Conservation (phyloP, 2,888 invertebrate genomes). For the Melanargia galathea region DNA sequence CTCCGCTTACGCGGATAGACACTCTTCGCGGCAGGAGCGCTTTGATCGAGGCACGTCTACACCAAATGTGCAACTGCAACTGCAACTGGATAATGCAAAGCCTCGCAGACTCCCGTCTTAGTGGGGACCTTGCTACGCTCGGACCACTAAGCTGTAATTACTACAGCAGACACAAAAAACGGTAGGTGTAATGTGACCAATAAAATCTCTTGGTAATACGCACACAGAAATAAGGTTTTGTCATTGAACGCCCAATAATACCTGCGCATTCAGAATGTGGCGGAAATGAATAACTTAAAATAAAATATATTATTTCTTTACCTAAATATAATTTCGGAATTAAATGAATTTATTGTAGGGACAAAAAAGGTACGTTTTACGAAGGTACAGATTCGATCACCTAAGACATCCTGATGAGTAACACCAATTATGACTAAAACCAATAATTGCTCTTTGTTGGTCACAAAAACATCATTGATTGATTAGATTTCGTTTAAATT, state of each 20-base stretch:
- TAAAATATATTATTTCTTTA: slow-evolving; percentile 7
- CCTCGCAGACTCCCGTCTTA: too few species aligned
- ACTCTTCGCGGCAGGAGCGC: too few species aligned
- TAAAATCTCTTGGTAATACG: background rate
- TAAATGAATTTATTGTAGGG: slow-evolving; percentile 1
- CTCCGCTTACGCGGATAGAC: too few species aligned
- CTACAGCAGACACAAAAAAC: background rate
- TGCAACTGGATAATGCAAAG: too few species aligned
- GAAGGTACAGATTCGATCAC: slow-evolving; percentile 1
- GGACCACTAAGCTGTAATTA: background rate
- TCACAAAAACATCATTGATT: background rate
- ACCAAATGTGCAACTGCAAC: too few species aligned
- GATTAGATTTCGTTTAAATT: background rate
- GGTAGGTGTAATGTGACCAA: background rate
- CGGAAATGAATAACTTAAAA: slow-evolving; percentile 14
- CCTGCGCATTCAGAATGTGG: background rate
- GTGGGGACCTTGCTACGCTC: too few species aligned
- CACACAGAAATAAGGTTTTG: background rate
- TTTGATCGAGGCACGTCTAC: too few species aligned
- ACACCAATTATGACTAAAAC: background rate
- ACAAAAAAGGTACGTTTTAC: slow-evolving; percentile 9
- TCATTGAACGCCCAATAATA: slow-evolving; percentile 2
- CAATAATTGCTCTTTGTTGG: background rate
- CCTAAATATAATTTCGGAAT: background rate
- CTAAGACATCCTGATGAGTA: slow-evolving; percentile 9